Conservation (phyloP, 2,113 vertebrate species). For the Coreoperca whiteheadi region DNA sequence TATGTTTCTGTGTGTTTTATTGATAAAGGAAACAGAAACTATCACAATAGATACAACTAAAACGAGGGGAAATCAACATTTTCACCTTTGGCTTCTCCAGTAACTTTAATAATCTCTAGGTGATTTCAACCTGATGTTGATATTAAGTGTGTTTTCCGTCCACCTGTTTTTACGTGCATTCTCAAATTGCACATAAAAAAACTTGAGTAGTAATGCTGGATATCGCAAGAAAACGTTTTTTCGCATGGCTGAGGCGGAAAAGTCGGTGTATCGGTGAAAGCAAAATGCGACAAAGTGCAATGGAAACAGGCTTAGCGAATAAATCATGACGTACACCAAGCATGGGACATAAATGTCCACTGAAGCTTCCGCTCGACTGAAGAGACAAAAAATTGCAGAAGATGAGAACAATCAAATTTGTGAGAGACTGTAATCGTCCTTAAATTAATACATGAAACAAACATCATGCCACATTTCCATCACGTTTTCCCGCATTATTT, state of each 20-base stretch:
- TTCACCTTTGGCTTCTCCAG: not conserved
- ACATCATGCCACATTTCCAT: not conserved
- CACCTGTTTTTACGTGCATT: too few species aligned
- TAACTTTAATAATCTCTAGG: too few species aligned
- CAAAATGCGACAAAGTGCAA: not conserved
- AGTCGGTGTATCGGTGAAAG: not conserved
- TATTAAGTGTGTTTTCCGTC: too few species aligned
- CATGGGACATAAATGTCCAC: too few species aligned
- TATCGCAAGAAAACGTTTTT: too few species aligned
- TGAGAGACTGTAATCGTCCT: not conserved
- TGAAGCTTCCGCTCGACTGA: not conserved
- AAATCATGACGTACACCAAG: not conserved
- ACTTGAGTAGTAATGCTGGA: too few species aligned
- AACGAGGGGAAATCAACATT: not conserved
- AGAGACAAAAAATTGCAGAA: not conserved
- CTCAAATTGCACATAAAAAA: too few species aligned
- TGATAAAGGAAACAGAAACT: not conserved
- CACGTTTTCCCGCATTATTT: not conserved
- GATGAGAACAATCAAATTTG: not conserved
- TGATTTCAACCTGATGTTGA: too few species aligned
- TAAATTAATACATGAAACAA: not conserved
- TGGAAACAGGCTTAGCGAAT: not conserved
- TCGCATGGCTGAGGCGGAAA: too few species aligned
- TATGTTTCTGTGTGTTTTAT: constrained; percentile 17
- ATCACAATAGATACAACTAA: too few species aligned